A percentile compares a stretch with the other conserved stretches of the same genome.
Evolutionary conservation across 1,140 invertebrate genomes (phyloP).

Genomic region (Patella vulgata): DNA sequence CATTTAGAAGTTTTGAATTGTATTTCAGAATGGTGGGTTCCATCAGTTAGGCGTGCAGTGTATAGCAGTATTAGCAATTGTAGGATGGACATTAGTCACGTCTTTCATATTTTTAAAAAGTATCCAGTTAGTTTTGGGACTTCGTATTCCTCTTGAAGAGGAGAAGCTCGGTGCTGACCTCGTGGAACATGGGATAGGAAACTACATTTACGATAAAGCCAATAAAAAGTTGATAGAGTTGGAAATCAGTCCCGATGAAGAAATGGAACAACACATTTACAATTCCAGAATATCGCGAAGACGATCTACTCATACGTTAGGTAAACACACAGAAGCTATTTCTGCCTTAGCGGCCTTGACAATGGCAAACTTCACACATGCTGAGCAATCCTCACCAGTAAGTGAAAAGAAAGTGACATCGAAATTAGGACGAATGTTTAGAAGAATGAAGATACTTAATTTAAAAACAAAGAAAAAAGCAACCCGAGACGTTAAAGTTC

Average conservation of each 20-base stretch:
- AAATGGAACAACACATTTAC: neutral
- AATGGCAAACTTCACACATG: neutral
- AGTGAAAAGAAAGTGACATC: too few species aligned
- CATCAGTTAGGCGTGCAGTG: slow-evolving; percentile 83
- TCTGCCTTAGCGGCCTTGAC: neutral
- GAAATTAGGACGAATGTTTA: too few species aligned
- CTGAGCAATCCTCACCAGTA: too few species aligned
- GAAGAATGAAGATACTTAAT: too few species aligned
- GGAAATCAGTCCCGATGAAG: neutral
- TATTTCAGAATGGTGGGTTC: slow-evolving; percentile 81
- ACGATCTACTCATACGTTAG: neutral
- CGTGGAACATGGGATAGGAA: slow-evolving; percentile 56
- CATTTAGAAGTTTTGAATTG: too few species aligned
- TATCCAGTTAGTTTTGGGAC: slow-evolving; percentile 48
- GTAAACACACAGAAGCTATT: slow-evolving; percentile 1
- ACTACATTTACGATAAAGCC: slow-evolving; percentile 8
- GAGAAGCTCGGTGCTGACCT: slow-evolving; percentile 63
- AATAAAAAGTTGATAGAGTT: slow-evolving; percentile 1
- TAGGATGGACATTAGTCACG: slow-evolving; percentile 75
- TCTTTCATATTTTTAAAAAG: slow-evolving; percentile 46
- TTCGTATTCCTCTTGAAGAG: slow-evolving; percentile 52
- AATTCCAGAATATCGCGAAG: neutral
- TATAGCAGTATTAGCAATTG: slow-evolving; percentile 76
- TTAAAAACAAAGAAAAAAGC: too few species aligned
- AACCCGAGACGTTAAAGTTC: too few species aligned